A percentile compares a stretch with the other conserved stretches of the same genome.
These are phyloP conservation scores for Genyomyrus donnyi DNA, from an alignment of 2,113 vertebrate genomes.

Conservation along the genomic window DNA sequence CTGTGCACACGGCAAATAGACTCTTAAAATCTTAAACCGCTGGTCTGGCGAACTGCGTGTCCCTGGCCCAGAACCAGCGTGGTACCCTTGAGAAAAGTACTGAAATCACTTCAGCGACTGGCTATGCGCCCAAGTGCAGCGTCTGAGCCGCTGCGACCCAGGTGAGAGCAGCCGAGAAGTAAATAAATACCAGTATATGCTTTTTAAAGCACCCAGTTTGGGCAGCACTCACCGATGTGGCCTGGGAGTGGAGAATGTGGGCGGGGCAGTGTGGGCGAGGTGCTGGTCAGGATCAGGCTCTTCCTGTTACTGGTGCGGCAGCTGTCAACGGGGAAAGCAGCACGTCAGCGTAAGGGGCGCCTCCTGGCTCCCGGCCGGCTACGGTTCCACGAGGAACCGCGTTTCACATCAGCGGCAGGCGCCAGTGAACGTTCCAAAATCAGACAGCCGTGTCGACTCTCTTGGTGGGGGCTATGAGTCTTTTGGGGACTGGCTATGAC, in stretches of 20 bases:
- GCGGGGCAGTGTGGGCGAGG: slow-evolving; percentile 78
- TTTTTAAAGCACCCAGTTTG: neutral
- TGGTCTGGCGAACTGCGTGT: neutral
- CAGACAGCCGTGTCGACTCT: neutral
- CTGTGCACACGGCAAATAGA: neutral
- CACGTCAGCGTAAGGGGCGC: neutral
- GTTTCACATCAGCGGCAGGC: neutral
- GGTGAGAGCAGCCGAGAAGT: neutral
- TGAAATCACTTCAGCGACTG: neutral
- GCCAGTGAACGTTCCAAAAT: neutral
- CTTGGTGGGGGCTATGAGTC: neutral
- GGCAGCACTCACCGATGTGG: slow-evolving; percentile 71
- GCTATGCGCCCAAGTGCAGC: too few relatives aligned
- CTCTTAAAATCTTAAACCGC: neutral
- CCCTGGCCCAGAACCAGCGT: neutral
- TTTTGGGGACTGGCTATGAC: neutral
- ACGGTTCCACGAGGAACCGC: neutral
- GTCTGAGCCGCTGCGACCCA: neutral
- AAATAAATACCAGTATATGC: neutral
- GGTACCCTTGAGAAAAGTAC: neutral
- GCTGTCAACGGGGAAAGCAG: slow-evolving; percentile 38
- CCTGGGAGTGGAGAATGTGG: slow-evolving; percentile 84
- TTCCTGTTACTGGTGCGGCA: slow-evolving; percentile 77
- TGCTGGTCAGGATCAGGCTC: slow-evolving; percentile 86
- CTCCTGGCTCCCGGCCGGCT: neutral